These are phyloP conservation scores for Garrulus glandarius DNA, from an alignment of 2,797 vertebrate species.

Conservation along the genomic window DNA sequence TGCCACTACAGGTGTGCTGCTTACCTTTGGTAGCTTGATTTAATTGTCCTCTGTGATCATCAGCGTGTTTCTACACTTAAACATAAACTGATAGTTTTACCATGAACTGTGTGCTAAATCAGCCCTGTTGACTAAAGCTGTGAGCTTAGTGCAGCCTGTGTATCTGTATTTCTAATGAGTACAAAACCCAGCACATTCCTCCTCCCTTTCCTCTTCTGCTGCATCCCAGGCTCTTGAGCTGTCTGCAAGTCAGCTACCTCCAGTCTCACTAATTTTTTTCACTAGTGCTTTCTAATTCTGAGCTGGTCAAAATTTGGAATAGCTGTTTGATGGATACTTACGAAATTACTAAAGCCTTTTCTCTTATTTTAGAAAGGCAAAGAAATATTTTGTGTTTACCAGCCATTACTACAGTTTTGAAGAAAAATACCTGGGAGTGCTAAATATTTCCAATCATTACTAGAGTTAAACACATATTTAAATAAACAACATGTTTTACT, in stretches of 20 bases:
- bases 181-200: neutral
- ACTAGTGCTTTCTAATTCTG: neutral
- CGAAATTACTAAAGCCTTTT: neutral
- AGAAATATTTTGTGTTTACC: neutral
- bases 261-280: neutral
- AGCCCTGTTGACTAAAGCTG: neutral
- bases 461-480: slow-evolving; percentile 13
- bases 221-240: neutral
- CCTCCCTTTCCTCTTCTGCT: neutral
- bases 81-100: neutral
- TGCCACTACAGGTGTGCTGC: neutral
- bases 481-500: slow-evolving; percentile 51
- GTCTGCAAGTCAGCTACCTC: neutral
- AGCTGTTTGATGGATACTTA: neutral
- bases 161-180: neutral
- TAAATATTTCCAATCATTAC: slow-evolving; percentile 26
- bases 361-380: neutral
- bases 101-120: neutral
- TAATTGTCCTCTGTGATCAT: neutral
- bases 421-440: slow-evolving; percentile 26
- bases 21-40: neutral
- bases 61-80: neutral
- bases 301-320: neutral
- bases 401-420: neutral
- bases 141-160: neutral